Evolutionary conservation across 2,113 vertebrate species (phyloP).

Genomic region (Mormyrus lacerda): DNA sequence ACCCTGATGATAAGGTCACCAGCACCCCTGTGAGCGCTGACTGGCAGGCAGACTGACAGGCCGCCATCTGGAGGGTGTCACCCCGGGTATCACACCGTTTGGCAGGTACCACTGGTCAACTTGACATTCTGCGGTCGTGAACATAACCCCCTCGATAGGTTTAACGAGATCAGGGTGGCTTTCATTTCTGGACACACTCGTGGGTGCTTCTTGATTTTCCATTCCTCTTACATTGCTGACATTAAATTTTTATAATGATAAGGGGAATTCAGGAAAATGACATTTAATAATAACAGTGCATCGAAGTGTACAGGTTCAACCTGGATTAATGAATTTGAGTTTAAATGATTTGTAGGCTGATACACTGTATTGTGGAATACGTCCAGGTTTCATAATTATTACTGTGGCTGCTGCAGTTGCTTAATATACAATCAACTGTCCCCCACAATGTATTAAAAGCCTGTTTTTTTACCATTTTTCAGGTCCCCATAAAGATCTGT

Average conservation of each 20-base stretch:
- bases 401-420: background rate
- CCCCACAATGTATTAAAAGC: too few species aligned
- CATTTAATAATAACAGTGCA: background rate
- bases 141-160: background rate
- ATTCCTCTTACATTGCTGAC: background rate
- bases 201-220: background rate
- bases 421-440: background rate
- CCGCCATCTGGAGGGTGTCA: background rate
- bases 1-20: constrained; percentile 45
- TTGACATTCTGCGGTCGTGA: background rate
- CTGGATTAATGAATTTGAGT: background rate
- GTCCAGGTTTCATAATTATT: background rate
- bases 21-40: constrained; percentile 24
- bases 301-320: background rate
- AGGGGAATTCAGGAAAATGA: background rate
- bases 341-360: background rate
- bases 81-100: background rate
- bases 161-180: background rate
- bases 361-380: background rate
- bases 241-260: background rate
- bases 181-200: background rate
- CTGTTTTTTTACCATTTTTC: too few species aligned
- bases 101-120: background rate
- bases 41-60: constrained; percentile 22
- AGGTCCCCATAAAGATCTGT: too few species aligned